Evolutionary conservation across 2,888 invertebrate genomes (phyloP).

Genomic region (Tortrix viridana): DNA sequence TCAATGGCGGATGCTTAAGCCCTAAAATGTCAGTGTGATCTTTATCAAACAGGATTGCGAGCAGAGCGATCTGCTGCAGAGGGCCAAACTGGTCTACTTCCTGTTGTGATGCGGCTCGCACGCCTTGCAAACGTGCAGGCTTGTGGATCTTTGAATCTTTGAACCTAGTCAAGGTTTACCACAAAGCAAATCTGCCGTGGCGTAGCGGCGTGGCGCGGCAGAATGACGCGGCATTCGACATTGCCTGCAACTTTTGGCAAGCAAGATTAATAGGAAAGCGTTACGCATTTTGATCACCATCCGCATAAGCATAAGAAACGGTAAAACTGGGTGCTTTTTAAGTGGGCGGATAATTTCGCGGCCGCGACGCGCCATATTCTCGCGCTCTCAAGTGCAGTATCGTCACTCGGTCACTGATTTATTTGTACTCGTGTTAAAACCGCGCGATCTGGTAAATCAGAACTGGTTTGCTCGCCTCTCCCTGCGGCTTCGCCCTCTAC

Average conservation of each 20-base stretch:
- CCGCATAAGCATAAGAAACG: no score
- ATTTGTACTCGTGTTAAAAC: conserved; percentile 79
- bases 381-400: conserved; percentile 71
- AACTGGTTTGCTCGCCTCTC: conserved; percentile 73
- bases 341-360: neutral
- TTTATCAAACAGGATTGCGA: conserved; percentile 72
- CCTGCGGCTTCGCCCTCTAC: conserved; percentile 48
- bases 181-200: neutral
- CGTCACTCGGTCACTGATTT: conserved; percentile 69
- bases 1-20: conserved; percentile 19
- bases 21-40: conserved; percentile 77
- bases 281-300: no score
- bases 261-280: no score
- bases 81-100: conserved; percentile 78
- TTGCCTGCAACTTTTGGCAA: neutral
- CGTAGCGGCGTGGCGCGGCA: no score
- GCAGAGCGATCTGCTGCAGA: conserved; percentile 65
- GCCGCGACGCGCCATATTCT: conserved; percentile 47
- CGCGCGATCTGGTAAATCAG: conserved; percentile 79
- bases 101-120: conserved; percentile 46
- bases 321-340: no score
- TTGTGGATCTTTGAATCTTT: neutral
- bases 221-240: neutral
- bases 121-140: neutral
- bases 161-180: neutral